Base-by-base conservation (phyloP, 2,888 invertebrate genomes). In the Gibbula magus region DNA sequence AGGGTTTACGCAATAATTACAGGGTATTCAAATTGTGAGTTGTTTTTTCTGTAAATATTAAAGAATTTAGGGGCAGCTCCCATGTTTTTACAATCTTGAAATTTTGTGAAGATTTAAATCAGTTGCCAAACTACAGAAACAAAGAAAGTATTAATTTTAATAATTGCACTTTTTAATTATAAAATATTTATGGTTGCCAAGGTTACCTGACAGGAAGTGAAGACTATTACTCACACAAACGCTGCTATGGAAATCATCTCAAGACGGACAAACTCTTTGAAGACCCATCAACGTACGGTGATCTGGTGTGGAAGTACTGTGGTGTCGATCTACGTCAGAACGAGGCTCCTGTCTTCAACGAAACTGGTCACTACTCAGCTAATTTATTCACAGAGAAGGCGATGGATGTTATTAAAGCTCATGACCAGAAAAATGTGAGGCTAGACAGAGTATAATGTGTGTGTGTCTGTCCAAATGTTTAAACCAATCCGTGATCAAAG, bases 171-270 rank as follows among this genome's bases (percentile, higher is more conserved):
- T 45, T 10, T 10, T 45, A 45, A 45, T 45, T 10, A n/a, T n/a
- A 10, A 45, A 45, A 10, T 45, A 8, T 45, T 8, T 13, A 45
- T 45, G 45, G 45, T 45, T 45, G 45, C 45, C 45, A 52, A 88
- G 94, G 94, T 13, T 93, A 93, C 84, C 91, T 93, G 83, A 91
- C 90, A 61, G 92, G 92, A 5, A 85, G 88, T 79, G 91, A 91
- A 80, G 89, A 92, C 67, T 92, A 93, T 80, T 91, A 88, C 80
- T 89, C 85, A 1, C 91, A 92, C 78, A 74, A 74, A 8, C 77
- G 83, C 1, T 88, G 88, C 81, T 83, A 82, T 66, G 66, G 54
- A 10, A 61, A 73, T 4, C 82, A 81, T 39, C 45, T 79, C 35
- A 78, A 75, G 22, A 35, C 61, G 45, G 25, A 52, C 2, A 13